phyloP scores from a whole-genome alignment of 2,113 vertebrate genomes.

The Microtus oregoni region DNA sequence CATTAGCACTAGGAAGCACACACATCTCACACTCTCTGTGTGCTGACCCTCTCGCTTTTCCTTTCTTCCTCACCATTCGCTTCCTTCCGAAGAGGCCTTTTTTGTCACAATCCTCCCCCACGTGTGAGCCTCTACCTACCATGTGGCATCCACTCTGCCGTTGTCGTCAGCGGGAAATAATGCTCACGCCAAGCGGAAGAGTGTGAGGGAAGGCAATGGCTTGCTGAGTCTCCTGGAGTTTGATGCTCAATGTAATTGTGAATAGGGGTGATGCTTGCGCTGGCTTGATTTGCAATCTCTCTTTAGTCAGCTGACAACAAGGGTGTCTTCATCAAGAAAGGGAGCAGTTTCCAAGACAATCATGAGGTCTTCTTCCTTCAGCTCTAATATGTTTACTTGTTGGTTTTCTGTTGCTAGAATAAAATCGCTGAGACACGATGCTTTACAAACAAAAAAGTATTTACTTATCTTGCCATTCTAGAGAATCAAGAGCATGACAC shows the following conservation, averaged over 20 bases:
- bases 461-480: neutral
- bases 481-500: neutral
- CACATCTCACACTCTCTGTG: neutral
- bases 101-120: neutral
- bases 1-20: neutral
- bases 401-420: neutral
- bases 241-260: rapidly evolving
- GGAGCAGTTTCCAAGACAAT: neutral
- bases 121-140: neutral
- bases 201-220: neutral
- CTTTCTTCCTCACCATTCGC: neutral
- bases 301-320: slow-evolving; percentile 44
- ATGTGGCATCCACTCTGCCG: neutral
- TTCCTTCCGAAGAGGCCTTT: neutral
- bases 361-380: neutral
- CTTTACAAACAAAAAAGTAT: neutral
- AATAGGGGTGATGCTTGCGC: neutral
- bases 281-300: neutral
- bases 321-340: slow-evolving; percentile 44
- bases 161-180: neutral
- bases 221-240: neutral
- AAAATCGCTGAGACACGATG: neutral
- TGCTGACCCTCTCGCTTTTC: neutral
- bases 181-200: neutral
- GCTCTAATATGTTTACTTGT: neutral